Percentiles rank a stretch among this genome's conserved stretches.
Evolutionary conservation across 2,113 vertebrate species (phyloP).

Genomic region (Rhinoderma darwinii): DNA sequence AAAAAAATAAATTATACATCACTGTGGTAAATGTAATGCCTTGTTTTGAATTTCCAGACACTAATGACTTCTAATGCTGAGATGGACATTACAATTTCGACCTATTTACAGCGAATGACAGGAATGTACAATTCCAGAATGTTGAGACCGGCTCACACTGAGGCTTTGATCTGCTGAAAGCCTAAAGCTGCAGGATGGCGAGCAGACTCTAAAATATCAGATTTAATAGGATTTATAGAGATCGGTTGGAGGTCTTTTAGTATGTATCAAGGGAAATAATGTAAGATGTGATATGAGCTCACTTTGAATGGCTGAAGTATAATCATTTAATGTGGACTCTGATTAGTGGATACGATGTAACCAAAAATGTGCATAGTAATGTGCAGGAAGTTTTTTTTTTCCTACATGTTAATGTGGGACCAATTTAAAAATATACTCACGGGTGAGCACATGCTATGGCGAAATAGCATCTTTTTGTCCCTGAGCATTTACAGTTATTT

Average conservation of each 20-base stretch:
- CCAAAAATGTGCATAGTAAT: background rate
- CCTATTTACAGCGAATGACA: background rate
- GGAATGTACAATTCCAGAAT: constrained; percentile 19
- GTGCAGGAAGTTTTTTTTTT: background rate
- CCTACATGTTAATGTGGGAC: background rate
- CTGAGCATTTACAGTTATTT: no score
- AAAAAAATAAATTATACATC: background rate
- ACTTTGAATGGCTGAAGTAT: constrained; percentile 1
- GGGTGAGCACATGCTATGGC: background rate
- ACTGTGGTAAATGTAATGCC: background rate
- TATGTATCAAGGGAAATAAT: background rate
- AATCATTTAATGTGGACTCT: background rate
- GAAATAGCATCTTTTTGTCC: background rate
- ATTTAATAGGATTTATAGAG: constrained; percentile 10
- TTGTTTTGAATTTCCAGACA: constrained; percentile 2
- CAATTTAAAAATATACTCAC: background rate
- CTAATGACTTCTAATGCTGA: constrained; percentile 18
- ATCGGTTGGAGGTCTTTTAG: background rate
- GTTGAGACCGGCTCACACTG: background rate
- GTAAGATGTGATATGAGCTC: background rate
- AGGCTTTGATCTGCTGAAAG: constrained; percentile 11
- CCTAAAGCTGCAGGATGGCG: constrained; percentile 13
- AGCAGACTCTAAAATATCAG: background rate
- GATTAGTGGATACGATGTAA: background rate
- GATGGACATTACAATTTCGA: constrained; percentile 10